phyloP scores from a whole-genome alignment of 2,113 vertebrate genomes.

The Psephotus haematonotus region DNA sequence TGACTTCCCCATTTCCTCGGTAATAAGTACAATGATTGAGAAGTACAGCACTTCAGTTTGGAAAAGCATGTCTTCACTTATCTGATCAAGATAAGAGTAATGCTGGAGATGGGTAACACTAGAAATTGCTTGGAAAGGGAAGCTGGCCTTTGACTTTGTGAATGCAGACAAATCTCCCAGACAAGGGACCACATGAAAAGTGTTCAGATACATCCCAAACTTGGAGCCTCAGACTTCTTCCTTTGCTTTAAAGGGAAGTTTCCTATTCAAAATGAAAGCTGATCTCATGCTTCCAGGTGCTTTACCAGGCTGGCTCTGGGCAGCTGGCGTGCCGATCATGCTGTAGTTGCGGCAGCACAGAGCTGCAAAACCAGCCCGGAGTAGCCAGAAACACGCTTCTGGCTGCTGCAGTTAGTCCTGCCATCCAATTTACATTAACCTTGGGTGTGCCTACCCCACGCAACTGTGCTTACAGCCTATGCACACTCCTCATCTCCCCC shows the following conservation, averaged over 20 bases:
- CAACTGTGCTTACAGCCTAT: neutral
- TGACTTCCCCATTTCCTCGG: neutral
- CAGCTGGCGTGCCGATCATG: accelerated
- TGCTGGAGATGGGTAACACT: neutral
- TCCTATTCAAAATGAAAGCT: neutral
- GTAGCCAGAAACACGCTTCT: neutral
- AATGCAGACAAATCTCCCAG: neutral
- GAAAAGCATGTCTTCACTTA: neutral
- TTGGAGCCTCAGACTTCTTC: neutral
- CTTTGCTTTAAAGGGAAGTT: neutral
- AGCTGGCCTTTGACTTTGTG: neutral
- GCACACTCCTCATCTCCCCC: neutral
- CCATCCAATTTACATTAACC: neutral
- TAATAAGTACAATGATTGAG: neutral
- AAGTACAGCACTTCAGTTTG: neutral
- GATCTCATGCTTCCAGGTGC: neutral
- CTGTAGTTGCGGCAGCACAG: neutral
- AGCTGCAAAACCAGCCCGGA: neutral
- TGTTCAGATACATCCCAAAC: neutral
- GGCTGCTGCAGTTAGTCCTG: neutral
- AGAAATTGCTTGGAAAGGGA: neutral
- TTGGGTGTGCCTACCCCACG: neutral
- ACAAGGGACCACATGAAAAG: neutral
- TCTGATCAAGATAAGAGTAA: neutral
- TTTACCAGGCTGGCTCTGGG: neutral